phyloP scores from a whole-genome alignment of 2,797 vertebrate genomes.

The Esox masquinongy region DNA sequence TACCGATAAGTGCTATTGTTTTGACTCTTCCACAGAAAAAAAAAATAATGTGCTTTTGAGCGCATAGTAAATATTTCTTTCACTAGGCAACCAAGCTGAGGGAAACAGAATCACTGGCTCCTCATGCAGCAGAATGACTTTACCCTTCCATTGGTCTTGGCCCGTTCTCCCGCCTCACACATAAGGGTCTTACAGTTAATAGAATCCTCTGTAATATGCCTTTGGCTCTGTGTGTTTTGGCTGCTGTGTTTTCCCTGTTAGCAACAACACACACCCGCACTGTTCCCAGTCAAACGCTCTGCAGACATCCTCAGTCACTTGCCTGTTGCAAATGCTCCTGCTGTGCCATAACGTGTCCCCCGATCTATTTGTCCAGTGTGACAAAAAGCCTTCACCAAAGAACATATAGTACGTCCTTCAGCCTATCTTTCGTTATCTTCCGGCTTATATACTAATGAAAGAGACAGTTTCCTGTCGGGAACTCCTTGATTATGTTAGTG shows the following conservation, averaged over 20 bases:
- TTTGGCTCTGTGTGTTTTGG: conserved; percentile 42
- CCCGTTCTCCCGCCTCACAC: not conserved
- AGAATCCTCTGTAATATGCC: conserved; percentile 52
- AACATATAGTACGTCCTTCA: not conserved
- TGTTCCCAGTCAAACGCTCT: conserved; percentile 1
- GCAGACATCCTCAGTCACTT: not conserved
- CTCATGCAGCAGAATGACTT: not conserved
- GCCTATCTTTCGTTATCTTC: not conserved
- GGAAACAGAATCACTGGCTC: conserved; percentile 52
- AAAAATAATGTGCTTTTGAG: conserved; percentile 57
- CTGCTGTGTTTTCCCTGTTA: conserved; percentile 44
- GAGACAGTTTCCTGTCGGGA: not conserved
- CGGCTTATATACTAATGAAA: not conserved
- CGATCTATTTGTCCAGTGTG: not conserved
- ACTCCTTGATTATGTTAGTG: not conserved
- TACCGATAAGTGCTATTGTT: conserved; percentile 68
- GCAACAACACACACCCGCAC: conserved; percentile 4
- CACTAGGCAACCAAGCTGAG: conserved; percentile 73
- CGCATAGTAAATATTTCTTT: conserved; percentile 77
- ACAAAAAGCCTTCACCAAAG: not conserved
- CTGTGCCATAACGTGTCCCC: not conserved
- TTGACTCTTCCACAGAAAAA: conserved; percentile 50
- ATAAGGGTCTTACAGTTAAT: conserved; percentile 44
- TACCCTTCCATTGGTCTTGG: not conserved
- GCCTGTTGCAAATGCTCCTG: not conserved